Evolutionary conservation across 2,888 invertebrate species (phyloP).

Genomic region (Dicranocentrus wangi): DNA sequence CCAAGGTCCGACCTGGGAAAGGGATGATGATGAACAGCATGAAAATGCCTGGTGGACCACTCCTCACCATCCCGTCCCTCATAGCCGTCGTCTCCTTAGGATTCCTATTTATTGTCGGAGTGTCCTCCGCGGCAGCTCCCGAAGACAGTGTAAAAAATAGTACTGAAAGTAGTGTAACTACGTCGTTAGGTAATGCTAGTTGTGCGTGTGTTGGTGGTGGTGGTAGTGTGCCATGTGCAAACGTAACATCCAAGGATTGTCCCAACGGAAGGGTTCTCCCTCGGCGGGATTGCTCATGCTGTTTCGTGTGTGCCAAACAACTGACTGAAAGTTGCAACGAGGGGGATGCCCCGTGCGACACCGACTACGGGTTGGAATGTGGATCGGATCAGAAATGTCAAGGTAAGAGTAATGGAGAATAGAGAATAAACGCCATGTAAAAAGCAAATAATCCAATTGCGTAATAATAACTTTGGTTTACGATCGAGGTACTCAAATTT

Average conservation of each 20-base stretch:
- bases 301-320: conserved; percentile 73
- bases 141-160: conserved; percentile 17
- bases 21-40: conserved; percentile 12
- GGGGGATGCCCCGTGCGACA: conserved; percentile 68
- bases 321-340: conserved; percentile 71
- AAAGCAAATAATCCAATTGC: background rate
- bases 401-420: conserved; percentile 57
- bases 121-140: conserved; percentile 17
- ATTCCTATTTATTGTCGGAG: conserved; percentile 44
- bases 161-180: background rate
- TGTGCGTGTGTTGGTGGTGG: conserved; percentile 57
- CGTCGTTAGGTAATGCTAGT: background rate
- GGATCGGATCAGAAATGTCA: conserved; percentile 69
- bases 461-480: background rate
- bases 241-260: conserved; percentile 70
- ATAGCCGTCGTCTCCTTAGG: background rate
- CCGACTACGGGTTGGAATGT: conserved; percentile 71
- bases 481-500: background rate
- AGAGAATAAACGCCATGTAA: background rate
- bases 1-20: background rate
- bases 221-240: conserved; percentile 71
- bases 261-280: conserved; percentile 71
- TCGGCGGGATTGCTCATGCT: conserved; percentile 70
- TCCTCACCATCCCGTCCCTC: background rate
- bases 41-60: conserved; percentile 20